These are phyloP conservation scores for Aphis craccivora DNA, from an alignment of 1,140 invertebrate genomes.

Conservation along the genomic window DNA sequence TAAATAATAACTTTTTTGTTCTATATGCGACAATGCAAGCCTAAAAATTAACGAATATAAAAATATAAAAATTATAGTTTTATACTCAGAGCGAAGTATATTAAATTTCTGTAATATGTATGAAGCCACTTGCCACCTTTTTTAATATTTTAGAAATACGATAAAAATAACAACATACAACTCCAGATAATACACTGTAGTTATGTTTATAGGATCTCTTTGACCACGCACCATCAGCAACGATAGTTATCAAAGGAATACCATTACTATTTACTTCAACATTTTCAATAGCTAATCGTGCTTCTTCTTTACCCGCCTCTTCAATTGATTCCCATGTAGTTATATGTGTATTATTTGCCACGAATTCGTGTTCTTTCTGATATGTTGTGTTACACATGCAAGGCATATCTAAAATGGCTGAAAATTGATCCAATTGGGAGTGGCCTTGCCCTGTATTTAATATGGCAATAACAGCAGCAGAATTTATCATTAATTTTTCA, in stretches of 20 bases:
- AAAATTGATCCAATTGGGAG: not conserved
- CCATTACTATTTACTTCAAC: slow-evolving; percentile 52
- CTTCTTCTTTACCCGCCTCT: slow-evolving; percentile 52
- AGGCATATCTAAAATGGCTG: slow-evolving; percentile 8
- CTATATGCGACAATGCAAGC: no score
- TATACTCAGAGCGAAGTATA: no score
- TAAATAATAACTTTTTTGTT: no score
- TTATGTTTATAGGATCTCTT: no score
- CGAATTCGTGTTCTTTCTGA: not conserved
- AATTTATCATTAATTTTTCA: not conserved
- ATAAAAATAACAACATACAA: no score
- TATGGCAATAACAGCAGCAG: not conserved
- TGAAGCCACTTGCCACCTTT: no score
- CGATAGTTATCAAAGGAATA: slow-evolving; percentile 30
- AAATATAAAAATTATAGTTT: no score
- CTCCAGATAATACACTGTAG: no score
- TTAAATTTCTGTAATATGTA: no score
- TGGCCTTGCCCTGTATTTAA: not conserved
- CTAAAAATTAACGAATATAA: no score
- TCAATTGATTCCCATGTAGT: slow-evolving; percentile 24
- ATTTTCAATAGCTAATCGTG: slow-evolving; percentile 45
- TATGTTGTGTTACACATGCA: not conserved
- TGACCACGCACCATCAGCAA: no score
- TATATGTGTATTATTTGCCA: not conserved
- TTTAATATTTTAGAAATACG: no score